These are phyloP conservation scores for Coptodon bakossiorum DNA, from an alignment of 2,113 vertebrate genomes.

Conservation along the genomic window DNA sequence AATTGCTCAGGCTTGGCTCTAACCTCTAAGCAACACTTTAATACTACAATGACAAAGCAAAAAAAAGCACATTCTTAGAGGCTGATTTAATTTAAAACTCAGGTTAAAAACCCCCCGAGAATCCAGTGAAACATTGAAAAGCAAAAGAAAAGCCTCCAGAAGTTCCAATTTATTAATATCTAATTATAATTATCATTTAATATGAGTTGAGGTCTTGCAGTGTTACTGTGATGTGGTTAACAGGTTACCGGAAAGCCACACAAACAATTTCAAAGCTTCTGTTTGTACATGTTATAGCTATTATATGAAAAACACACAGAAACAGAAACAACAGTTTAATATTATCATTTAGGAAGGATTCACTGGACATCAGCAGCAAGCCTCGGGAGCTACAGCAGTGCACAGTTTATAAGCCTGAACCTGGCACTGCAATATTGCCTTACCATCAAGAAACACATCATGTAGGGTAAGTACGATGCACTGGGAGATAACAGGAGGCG, in stretches of 20 bases:
- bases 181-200: not conserved
- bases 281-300: not conserved
- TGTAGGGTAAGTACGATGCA: not conserved
- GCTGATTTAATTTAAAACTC: not conserved
- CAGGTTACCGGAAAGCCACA: not conserved
- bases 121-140: not conserved
- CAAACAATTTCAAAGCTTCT: not conserved
- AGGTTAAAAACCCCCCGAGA: not conserved
- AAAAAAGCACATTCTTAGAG: not conserved
- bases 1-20: not conserved
- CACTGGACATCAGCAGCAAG: not conserved
- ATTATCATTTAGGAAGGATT: not conserved
- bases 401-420: not conserved
- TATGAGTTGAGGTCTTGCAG: not conserved
- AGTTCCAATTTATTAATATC: not conserved
- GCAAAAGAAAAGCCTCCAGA: not conserved
- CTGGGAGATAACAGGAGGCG: not conserved
- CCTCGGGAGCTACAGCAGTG: not conserved
- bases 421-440: not conserved
- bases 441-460: not conserved
- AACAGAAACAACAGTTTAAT: not conserved
- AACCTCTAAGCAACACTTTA: not conserved
- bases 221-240: not conserved
- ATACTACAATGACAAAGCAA: not conserved
- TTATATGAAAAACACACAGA: not conserved